Evolutionary conservation across 2,113 vertebrate genomes (phyloP).

Genomic region (Mustelus asterias): DNA sequence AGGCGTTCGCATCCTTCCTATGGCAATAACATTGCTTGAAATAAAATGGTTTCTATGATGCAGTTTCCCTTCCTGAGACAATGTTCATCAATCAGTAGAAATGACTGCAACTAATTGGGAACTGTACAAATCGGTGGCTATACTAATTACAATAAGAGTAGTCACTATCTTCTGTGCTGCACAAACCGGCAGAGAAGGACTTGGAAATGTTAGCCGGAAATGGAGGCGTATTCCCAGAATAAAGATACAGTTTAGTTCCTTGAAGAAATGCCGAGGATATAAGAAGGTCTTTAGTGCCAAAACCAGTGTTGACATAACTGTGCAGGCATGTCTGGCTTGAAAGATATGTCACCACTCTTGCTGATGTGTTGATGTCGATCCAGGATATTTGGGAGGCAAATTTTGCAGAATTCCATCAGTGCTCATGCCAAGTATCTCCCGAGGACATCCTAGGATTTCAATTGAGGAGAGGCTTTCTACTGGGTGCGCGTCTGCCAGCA

Average conservation of each 20-base stretch:
- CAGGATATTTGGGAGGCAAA: conserved; percentile 7
- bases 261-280: background rate
- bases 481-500: background rate
- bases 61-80: background rate
- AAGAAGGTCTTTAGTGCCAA: background rate
- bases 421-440: background rate
- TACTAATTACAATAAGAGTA: background rate
- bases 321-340: background rate
- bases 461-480: background rate
- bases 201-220: background rate
- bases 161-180: background rate
- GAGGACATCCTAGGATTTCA: conserved; percentile 12
- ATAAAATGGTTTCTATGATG: background rate
- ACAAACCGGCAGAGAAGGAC: background rate
- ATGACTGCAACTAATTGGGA: background rate
- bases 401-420: background rate
- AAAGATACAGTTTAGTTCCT: background rate
- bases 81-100: background rate
- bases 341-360: no score
- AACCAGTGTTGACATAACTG: conserved; percentile 20
- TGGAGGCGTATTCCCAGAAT: background rate
- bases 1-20: no score
- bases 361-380: background rate
- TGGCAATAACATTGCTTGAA: background rate
- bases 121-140: background rate